Conservation (phyloP, 2,888 invertebrate genomes). For the Erebia epiphron region DNA sequence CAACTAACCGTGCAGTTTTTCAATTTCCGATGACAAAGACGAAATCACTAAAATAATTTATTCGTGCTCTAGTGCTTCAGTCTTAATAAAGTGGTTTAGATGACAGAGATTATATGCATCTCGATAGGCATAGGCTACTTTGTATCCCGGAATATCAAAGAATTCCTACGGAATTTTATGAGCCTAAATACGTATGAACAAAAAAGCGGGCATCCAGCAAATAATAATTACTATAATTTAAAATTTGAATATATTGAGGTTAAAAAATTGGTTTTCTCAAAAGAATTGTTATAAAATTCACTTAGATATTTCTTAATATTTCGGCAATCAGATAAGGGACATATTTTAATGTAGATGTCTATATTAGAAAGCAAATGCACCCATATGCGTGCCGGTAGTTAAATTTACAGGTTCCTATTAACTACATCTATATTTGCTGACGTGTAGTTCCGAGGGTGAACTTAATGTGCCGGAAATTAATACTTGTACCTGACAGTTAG, state of each 20-base stretch:
- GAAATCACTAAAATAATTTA: slow-evolving; percentile 1
- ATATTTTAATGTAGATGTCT: no score
- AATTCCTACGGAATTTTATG: background rate
- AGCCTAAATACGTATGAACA: background rate
- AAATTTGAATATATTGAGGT: no score
- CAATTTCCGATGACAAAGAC: background rate
- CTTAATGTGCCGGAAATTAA: slow-evolving; percentile 73
- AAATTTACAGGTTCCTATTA: background rate
- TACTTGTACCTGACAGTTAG: slow-evolving; percentile 38
- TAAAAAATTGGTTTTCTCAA: no score
- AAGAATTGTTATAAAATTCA: no score
- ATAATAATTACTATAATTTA: no score
- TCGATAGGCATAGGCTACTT: no score
- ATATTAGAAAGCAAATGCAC: no score
- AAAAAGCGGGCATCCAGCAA: background rate
- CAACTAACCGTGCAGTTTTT: background rate
- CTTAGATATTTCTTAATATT: no score
- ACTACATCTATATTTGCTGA: slow-evolving; percentile 58
- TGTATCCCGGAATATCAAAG: no score
- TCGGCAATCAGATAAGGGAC: no score
- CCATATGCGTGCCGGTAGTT: no score
- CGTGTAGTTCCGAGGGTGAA: slow-evolving; percentile 56
- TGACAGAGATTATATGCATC: no score
- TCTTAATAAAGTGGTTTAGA: background rate
- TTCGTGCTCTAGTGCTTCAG: background rate